Percentiles rank a stretch among this genome's conserved stretches.
phyloP scores from a whole-genome alignment of 2,797 vertebrate genomes.

The Lagocephalus sceleratus region DNA sequence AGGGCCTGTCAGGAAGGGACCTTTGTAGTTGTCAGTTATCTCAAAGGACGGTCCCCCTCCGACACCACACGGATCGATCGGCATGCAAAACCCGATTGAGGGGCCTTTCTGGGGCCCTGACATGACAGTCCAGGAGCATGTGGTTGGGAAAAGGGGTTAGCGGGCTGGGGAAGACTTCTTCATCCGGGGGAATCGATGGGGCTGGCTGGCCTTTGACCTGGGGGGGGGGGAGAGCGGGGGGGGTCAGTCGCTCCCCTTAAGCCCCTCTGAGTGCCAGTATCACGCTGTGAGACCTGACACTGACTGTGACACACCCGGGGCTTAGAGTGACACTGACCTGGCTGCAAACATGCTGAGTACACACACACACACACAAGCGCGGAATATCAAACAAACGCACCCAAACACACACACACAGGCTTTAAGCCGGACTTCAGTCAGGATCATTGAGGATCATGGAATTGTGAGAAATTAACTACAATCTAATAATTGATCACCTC shows the following conservation, averaged over 20 bases:
- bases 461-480: slow-evolving; percentile 8
- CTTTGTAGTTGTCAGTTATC: slow-evolving; percentile 83
- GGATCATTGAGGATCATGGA: background rate
- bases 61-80: slow-evolving; percentile 73
- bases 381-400: slow-evolving; percentile 14
- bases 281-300: slow-evolving; percentile 73
- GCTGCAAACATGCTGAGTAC: slow-evolving; percentile 52
- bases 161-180: slow-evolving; percentile 64
- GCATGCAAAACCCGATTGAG: slow-evolving; percentile 60
- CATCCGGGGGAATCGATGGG: slow-evolving; percentile 68
- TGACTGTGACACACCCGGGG: slow-evolving; percentile 65
- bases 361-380: slow-evolving; percentile 22
- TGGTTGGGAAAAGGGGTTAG: slow-evolving; percentile 46
- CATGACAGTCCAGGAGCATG: slow-evolving; percentile 53
- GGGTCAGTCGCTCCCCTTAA: slow-evolving; percentile 70
- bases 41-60: slow-evolving; percentile 60
- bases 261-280: slow-evolving; percentile 63
- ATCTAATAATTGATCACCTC: slow-evolving; percentile 17
- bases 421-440: background rate
- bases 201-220: slow-evolving; percentile 78
- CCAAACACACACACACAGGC: slow-evolving; percentile 15
- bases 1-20: slow-evolving; percentile 74
- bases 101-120: slow-evolving; percentile 48
- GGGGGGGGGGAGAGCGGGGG: slow-evolving; percentile 51
- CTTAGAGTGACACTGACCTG: slow-evolving; percentile 64